A percentile compares a stretch with the other conserved stretches of the same genome.
These are phyloP conservation scores for Mohoua ochrocephala DNA, from an alignment of 2,113 vertebrate species.

Conservation along the genomic window DNA sequence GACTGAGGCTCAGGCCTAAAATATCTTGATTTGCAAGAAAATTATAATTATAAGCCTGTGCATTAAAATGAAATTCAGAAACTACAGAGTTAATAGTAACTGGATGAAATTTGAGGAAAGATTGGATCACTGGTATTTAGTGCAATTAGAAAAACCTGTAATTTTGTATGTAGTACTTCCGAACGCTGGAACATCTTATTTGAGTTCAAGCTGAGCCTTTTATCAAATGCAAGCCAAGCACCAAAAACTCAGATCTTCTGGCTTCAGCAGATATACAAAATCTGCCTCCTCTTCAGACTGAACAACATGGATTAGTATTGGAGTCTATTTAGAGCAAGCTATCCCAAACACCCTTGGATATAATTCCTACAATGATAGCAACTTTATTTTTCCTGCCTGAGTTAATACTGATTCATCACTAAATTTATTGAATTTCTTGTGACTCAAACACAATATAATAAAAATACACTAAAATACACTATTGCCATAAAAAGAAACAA, in stretches of 20 bases:
- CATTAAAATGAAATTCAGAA: neutral
- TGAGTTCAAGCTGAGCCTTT: neutral
- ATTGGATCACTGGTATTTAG: neutral
- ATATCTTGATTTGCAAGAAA: neutral
- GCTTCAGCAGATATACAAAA: neutral
- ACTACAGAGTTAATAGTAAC: neutral
- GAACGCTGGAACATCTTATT: neutral
- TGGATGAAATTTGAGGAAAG: neutral
- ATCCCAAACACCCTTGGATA: neutral
- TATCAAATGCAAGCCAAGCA: neutral
- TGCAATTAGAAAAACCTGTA: slow-evolving; percentile 1
- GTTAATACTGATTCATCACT: neutral
- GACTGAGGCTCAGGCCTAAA: neutral
- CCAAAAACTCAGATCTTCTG: neutral
- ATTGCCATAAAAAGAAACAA: neutral
- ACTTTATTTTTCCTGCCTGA: neutral
- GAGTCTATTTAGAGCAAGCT: neutral
- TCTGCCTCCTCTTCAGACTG: neutral
- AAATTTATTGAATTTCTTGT: neutral
- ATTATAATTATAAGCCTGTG: neutral
- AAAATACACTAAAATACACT: neutral
- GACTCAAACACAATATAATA: neutral
- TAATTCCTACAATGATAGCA: neutral
- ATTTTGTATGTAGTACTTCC: neutral
- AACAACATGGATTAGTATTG: neutral